Percentiles rank a stretch among this genome's conserved stretches.
These are phyloP conservation scores for Coelopa frigida DNA, from an alignment of 1,140 invertebrate species.

Conservation along the genomic window DNA sequence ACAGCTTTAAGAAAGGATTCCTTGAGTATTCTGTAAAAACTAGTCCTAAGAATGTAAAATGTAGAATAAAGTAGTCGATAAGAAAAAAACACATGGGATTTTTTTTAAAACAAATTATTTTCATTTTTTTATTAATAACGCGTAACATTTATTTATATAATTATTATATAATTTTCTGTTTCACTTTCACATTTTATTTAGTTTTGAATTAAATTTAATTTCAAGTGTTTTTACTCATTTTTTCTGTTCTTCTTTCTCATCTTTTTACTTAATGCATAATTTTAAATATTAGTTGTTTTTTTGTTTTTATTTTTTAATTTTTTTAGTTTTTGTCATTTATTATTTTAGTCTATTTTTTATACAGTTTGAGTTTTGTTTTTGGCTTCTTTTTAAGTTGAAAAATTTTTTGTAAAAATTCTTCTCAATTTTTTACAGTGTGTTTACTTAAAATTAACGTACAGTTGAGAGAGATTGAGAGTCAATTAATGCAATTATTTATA, in stretches of 20 bases:
- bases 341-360: constrained; percentile 6
- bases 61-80: constrained; percentile 1
- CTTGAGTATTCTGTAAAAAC: neutral
- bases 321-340: constrained; percentile 10
- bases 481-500: too few relatives aligned
- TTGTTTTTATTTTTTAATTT: constrained; percentile 20
- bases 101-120: constrained; percentile 44
- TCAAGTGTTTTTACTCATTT: constrained; percentile 5
- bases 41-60: neutral
- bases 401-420: constrained; percentile 5
- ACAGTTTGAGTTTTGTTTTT: constrained; percentile 11
- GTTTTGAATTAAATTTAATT: neutral
- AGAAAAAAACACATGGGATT: neutral
- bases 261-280: neutral
- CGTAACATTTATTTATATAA: constrained; percentile 47
- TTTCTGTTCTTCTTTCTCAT: constrained; percentile 3
- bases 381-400: constrained; percentile 3
- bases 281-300: constrained; percentile 27
- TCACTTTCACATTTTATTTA: neutral
- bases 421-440: neutral
- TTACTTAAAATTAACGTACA: too few relatives aligned
- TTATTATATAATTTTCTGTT: constrained; percentile 27
- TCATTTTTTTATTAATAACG: constrained; percentile 44
- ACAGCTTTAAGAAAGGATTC: neutral
- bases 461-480: too few relatives aligned